These are phyloP conservation scores for Oligia latruncula DNA, from an alignment of 2,888 invertebrate genomes.

Conservation along the genomic window DNA sequence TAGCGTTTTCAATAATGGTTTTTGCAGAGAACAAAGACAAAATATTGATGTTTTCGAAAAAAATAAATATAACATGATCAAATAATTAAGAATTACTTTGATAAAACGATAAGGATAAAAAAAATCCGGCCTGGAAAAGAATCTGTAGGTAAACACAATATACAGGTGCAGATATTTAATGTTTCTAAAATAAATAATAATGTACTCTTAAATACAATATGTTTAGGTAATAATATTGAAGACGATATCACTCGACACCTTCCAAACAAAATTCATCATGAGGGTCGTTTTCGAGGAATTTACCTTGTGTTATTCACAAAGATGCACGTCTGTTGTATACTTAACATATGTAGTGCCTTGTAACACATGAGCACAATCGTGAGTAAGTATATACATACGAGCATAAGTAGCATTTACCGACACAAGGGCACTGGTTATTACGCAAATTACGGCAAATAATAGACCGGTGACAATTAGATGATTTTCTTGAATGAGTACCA, in stretches of 20 bases:
- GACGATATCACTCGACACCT: background rate
- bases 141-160: background rate
- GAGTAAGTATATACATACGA: constrained; percentile 43
- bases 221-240: no score
- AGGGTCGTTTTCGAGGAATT: constrained; percentile 4
- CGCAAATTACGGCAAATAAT: constrained; percentile 83
- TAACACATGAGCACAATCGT: constrained; percentile 44
- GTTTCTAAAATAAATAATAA: no score
- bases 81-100: background rate
- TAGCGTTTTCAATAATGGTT: background rate
- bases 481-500: constrained; percentile 79
- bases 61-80: background rate
- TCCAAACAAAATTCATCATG: background rate
- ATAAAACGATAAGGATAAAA: background rate
- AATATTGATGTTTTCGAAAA: background rate
- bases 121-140: background rate
- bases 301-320: background rate
- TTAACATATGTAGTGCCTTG: constrained; percentile 24
- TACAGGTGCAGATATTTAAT: background rate
- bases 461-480: constrained; percentile 81
- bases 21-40: background rate
- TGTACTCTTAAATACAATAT: no score
- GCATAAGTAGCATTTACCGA: constrained; percentile 69
- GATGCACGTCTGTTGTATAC: constrained; percentile 4
- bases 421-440: constrained; percentile 80